Evolutionary conservation across 2,797 vertebrate species (phyloP), one percentile per base, ranked within the genome.

Genomic region (Sardinella longiceps): DNA sequence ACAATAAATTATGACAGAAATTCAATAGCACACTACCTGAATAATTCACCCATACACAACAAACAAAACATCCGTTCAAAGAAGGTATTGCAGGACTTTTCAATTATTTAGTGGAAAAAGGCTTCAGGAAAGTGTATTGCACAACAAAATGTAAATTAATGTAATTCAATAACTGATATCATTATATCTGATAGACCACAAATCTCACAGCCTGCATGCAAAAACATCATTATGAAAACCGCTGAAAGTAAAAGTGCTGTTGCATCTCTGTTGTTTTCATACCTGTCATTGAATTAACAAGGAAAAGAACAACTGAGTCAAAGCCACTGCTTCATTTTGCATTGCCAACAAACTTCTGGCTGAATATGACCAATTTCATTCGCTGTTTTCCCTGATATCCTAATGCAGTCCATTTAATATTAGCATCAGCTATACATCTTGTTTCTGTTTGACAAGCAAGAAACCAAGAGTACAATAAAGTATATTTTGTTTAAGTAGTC

Each of bases 61-160:
- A 77, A 77, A 77, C 37, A 77, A 77, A 77, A 77, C 37, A 77
- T 77, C 20, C 70, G 43, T 77, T 43, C 20, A 77, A 10, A 77
- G 70, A 77, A 23, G 37, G 70, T 20, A 20, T 18, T 20, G 43
- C 37, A 20, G n/a, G n/a, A n/a, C n/a, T 43, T 20, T 70, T 70
- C 28, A 39, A 77, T 77, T 77, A 39, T 77, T 77, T n/a, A 77
- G 6, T 18, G 70, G 33, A 23, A 23, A 77, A 77, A 23, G 37
- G 70, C 70, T 77, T 77, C 23, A 43, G 33, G 18, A 39, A 77
- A 37, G 20, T 77, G 33, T 43, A 77, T 39, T 37, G 37, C 37
- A 74, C 66, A 43, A 39, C 70, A 77, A 5, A 77, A 77, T 77
- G 70, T 77, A 43, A 39, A 77, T 77, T 23, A 43, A 77, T 77